Evolutionary conservation across 2,888 invertebrate species (phyloP).

Genomic region (Tricholauxania praeusta): DNA sequence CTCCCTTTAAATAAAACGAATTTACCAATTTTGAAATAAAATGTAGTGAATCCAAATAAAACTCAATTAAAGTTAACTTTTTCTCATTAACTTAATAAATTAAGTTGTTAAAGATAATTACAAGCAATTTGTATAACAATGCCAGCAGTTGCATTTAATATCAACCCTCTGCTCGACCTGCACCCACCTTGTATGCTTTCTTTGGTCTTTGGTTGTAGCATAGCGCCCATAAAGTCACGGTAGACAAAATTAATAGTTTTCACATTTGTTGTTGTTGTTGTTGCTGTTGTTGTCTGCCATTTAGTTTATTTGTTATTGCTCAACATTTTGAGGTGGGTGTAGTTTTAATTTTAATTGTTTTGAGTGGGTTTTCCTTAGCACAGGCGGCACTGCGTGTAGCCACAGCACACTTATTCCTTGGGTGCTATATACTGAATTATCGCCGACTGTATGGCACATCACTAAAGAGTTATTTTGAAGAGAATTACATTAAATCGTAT

Average conservation of each 20-base stretch:
- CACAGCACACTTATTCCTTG: background rate
- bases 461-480: background rate
- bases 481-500: background rate
- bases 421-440: background rate
- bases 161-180: background rate
- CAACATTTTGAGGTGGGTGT: conserved; percentile 17
- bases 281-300: background rate
- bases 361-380: conserved; percentile 28
- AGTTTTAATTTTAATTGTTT: conserved; percentile 33
- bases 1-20: no score
- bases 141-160: background rate
- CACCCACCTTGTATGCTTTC: no score
- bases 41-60: background rate
- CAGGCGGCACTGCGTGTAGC: background rate
- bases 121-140: conserved; percentile 8
- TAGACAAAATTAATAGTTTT: conserved; percentile 6
- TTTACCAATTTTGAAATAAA: no score
- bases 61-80: conserved; percentile 22
- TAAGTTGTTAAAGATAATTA: conserved; percentile 5
- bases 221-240: background rate
- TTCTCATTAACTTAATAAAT: conserved; percentile 10
- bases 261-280: conserved; percentile 3
- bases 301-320: background rate
- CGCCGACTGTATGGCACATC: background rate
- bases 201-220: no score